Conservation (phyloP, 2,113 vertebrate species). For the Sporophila hypoxantha region DNA sequence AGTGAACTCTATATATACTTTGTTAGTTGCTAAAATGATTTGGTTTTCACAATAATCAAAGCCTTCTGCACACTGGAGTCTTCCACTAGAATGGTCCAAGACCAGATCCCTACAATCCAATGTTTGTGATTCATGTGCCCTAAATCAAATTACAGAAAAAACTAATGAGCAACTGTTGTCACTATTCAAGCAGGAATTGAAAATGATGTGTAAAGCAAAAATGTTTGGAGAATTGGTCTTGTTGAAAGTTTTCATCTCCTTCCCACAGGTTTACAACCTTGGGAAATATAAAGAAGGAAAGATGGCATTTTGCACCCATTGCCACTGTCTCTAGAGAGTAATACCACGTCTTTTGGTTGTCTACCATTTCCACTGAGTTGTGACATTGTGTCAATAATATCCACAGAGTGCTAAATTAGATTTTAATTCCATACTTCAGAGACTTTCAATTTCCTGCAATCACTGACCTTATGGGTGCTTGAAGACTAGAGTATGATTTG, state of each 20-base stretch:
- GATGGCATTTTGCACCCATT: background rate
- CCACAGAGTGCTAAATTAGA: background rate
- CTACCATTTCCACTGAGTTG: background rate
- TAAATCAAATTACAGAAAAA: background rate
- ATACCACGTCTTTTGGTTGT: background rate
- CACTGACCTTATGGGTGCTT: background rate
- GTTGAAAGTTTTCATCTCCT: background rate
- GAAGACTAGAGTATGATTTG: background rate
- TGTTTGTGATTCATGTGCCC: background rate
- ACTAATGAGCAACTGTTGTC: background rate
- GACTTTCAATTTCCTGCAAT: background rate
- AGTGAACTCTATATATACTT: background rate
- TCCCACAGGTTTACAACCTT: background rate
- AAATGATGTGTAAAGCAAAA: background rate
- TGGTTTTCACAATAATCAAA: background rate
- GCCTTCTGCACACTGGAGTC: background rate
- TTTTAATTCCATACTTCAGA: background rate
- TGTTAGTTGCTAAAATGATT: background rate
- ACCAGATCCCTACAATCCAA: background rate
- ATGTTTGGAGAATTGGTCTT: background rate
- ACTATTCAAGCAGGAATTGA: background rate
- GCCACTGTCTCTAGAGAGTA: background rate
- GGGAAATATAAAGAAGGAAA: background rate
- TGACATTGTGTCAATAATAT: background rate
- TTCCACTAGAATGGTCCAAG: background rate